These are phyloP conservation scores for Bufo bufo DNA, from an alignment of 2,113 vertebrate species.

Conservation along the genomic window DNA sequence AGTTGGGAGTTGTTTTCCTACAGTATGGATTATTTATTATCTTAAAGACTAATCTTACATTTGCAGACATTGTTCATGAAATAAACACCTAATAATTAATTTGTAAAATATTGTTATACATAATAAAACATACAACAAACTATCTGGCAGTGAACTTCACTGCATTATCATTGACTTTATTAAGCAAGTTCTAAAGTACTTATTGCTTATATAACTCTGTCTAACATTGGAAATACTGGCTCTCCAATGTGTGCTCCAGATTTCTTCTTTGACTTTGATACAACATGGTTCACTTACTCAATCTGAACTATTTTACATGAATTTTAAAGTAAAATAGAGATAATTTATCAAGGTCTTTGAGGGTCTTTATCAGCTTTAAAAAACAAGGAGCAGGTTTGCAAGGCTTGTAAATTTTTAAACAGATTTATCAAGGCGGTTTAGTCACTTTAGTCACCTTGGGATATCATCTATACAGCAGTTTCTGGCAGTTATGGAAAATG, in stretches of 20 bases:
- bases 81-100: slow-evolving; percentile 62
- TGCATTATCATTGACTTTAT: slow-evolving; percentile 29
- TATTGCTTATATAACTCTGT: slow-evolving; percentile 9
- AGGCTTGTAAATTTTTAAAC: slow-evolving; percentile 51
- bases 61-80: neutral
- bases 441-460: slow-evolving; percentile 45
- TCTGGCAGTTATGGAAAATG: slow-evolving; percentile 24
- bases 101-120: slow-evolving; percentile 69
- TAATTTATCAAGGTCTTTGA: slow-evolving; percentile 51
- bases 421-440: slow-evolving; percentile 30
- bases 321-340: slow-evolving; percentile 55
- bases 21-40: slow-evolving; percentile 23
- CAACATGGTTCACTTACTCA: slow-evolving; percentile 22
- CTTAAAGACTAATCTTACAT: neutral
- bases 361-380: slow-evolving; percentile 47
- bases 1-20: neutral
- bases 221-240: neutral
- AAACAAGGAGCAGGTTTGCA: slow-evolving; percentile 29
- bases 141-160: neutral
- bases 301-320: slow-evolving; percentile 43
- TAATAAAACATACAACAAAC: slow-evolving; percentile 31
- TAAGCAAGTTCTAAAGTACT: slow-evolving; percentile 9
- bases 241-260: neutral
- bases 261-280: slow-evolving; percentile 30
- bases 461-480: slow-evolving; percentile 24